Conservation (phyloP, 2,888 invertebrate genomes). For the Orthosia incerta region DNA sequence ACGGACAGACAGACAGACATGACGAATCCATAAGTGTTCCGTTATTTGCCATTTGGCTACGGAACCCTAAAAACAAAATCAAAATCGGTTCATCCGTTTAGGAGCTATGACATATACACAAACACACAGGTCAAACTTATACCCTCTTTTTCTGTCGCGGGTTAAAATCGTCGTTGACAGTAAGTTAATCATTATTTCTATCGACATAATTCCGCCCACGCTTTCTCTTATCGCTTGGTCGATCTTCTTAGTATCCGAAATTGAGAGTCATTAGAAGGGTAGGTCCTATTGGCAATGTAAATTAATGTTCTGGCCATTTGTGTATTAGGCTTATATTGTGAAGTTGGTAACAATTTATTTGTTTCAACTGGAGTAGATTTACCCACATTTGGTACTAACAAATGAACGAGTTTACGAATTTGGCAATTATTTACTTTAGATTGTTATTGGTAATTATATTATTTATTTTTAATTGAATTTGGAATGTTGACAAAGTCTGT, state of each 20-base stretch:
- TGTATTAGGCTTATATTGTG: slow-evolving; percentile 29
- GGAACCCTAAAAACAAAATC: too few species aligned
- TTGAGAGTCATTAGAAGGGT: slow-evolving; percentile 66
- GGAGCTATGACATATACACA: too few species aligned
- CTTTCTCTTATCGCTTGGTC: slow-evolving; percentile 25
- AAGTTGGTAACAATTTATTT: slow-evolving; percentile 28
- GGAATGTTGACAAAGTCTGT: neutral
- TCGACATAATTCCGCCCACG: neutral
- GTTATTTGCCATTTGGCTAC: too few species aligned
- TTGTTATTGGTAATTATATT: too few species aligned
- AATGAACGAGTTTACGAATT: slow-evolving; percentile 3
- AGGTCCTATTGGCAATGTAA: slow-evolving; percentile 44
- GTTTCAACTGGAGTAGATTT: slow-evolving; percentile 23
- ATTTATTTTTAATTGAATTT: too few species aligned
- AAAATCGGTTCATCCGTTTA: too few species aligned
- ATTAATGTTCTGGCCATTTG: slow-evolving; percentile 42
- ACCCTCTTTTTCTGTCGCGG: too few species aligned
- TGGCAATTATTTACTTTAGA: neutral
- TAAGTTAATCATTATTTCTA: neutral
- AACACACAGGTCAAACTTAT: too few species aligned
- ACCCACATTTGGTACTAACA: neutral
- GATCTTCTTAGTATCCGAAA: slow-evolving; percentile 48
- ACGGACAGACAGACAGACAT: too few species aligned
- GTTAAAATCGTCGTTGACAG: too few species aligned
- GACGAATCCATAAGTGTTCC: too few species aligned